Conservation (phyloP, 35 echinoderm and acorn worm species). For the Amphiura filiformis region DNA sequence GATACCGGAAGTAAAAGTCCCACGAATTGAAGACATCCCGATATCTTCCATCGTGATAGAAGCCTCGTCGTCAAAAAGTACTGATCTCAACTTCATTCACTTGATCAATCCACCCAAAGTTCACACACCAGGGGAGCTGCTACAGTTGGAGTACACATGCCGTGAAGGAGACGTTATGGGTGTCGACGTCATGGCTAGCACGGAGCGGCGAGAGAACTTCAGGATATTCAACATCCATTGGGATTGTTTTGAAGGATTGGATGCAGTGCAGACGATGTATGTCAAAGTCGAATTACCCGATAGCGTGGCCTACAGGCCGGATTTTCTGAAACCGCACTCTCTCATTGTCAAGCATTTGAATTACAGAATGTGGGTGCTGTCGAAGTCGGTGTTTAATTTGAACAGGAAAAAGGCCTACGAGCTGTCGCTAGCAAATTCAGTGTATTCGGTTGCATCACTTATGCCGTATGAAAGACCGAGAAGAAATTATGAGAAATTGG, state of each 20-base stretch:
- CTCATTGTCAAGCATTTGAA: background rate
- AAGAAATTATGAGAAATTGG: constrained; percentile 19
- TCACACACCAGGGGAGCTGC: background rate
- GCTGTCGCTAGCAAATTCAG: background rate
- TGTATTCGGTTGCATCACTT: constrained; percentile 5
- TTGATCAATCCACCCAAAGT: background rate
- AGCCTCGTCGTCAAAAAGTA: background rate
- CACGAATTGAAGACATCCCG: background rate
- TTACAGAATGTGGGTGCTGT: background rate
- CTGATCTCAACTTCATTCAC: background rate
- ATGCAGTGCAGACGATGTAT: background rate
- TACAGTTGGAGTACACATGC: constrained; percentile 26
- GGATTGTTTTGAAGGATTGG: background rate
- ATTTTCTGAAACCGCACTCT: background rate
- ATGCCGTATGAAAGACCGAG: constrained; percentile 24
- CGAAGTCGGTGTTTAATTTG: background rate
- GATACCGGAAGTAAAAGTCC: background rate
- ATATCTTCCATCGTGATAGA: background rate
- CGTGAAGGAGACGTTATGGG: background rate
- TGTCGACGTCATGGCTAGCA: background rate
- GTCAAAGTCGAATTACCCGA: background rate
- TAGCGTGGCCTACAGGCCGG: constrained; percentile 1
- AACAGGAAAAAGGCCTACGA: background rate
- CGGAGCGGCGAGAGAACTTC: background rate
- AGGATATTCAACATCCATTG: constrained; percentile 11